Evolutionary conservation across 2,888 invertebrate genomes (phyloP), one percentile per base, ranked within the genome.

Genomic region (Spicauda simplicius): DNA sequence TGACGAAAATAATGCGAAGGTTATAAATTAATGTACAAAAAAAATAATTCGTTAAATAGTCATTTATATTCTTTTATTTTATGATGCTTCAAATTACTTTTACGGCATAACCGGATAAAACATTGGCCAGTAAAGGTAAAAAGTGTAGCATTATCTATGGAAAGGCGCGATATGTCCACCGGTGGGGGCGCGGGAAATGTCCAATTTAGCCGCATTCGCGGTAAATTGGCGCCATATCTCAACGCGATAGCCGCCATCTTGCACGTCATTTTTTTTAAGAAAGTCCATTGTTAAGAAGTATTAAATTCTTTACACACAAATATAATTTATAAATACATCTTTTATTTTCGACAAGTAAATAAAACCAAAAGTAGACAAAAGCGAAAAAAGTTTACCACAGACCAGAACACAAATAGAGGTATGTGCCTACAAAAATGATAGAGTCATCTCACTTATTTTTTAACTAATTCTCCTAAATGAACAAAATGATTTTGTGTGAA

Each of bases 201-300:
- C 90, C 91, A 91, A 91, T 91, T 91, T 91, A 85, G 86, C 84
- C 79, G 85, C 84, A 86, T 86, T 89, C 88, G 82, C 87, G 82
- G 81, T 84, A 91, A 91, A 92, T 92, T 87, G 91, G 80, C 83
- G 86, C 85, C 84, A 91, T 92, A 89, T 90, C 87, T 91, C 90
- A 90, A 87, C 85, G 82, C 76, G 83, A 80, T 80, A 79, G 71
- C 78, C 76, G 83, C 88, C 88, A 86, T 86, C 79, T 85, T 86
- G 85, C 81, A 52, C 25, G 52, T 37, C 54, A 62, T 55, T 54
- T 66, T 55, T n/a, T 25, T 66, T 48, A 55, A 55, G 66, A 48
- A 50, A 66, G n/a, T n/a, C n/a, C n/a, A n/a, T n/a, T n/a, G n/a
- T 50, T 48, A 0, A 20, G 48, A 55, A 45, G 25, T 54, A 62